phyloP scores from a whole-genome alignment of 2,888 invertebrate species.

The Malacosoma neustria region DNA sequence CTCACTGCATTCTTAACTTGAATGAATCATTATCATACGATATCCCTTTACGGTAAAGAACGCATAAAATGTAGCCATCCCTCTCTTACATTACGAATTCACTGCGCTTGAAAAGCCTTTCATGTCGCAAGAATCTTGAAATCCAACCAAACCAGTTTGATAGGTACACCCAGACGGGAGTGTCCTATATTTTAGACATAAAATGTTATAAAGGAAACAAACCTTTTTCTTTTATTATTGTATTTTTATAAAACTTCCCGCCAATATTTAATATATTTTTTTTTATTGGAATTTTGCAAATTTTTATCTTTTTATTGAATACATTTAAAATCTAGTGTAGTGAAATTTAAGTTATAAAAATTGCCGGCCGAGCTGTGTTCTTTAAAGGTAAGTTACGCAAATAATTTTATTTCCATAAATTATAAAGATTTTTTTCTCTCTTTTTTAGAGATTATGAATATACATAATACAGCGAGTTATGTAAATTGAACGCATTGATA shows the following conservation, averaged over 20 bases:
- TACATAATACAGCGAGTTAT: no score
- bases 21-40: neutral
- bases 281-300: no score
- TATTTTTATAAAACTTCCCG: no score
- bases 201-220: no score
- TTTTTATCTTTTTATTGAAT: neutral
- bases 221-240: no score
- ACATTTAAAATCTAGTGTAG: neutral
- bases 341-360: neutral
- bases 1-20: neutral
- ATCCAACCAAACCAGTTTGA: neutral
- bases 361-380: neutral
- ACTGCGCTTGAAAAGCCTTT: constrained; percentile 2
- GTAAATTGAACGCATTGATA: no score
- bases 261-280: no score
- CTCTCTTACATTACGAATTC: neutral
- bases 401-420: no score
- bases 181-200: neutral
- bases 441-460: no score
- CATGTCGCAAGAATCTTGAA: constrained; percentile 1
- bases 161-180: neutral
- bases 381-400: neutral
- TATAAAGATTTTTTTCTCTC: no score
- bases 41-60: neutral
- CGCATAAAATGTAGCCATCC: neutral